Evolutionary conservation across 2,888 invertebrate species (phyloP).

Genomic region (Exocentrus adspersus): DNA sequence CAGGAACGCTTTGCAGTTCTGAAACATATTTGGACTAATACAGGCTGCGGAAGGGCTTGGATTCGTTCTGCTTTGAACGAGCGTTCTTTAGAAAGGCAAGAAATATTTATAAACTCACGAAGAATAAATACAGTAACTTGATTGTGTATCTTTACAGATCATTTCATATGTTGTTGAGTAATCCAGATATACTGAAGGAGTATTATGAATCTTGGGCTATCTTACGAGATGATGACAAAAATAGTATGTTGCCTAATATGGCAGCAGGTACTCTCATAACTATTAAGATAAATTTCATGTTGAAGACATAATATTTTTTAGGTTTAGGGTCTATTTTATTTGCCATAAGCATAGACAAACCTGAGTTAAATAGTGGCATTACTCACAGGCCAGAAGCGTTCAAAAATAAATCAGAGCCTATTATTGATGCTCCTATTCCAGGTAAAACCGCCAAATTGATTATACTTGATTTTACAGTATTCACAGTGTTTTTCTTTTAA

Average conservation of each 20-base stretch:
- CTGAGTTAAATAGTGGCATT: constrained; percentile 75
- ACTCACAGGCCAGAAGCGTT: constrained; percentile 63
- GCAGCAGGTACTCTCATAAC: constrained; percentile 74
- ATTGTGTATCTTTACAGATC: constrained; percentile 64
- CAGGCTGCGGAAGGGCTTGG: constrained; percentile 88
- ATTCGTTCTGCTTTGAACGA: constrained; percentile 91
- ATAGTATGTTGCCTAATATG: constrained; percentile 82
- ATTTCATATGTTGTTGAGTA: constrained; percentile 78
- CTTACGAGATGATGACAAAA: constrained; percentile 81
- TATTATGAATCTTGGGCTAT: constrained; percentile 91
- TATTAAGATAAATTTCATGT: too few relatives aligned
- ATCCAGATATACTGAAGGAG: constrained; percentile 70
- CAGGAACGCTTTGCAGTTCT: constrained; percentile 83
- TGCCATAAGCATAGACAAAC: constrained; percentile 90
- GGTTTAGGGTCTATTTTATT: constrained; percentile 90
- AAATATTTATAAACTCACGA: too few relatives aligned
- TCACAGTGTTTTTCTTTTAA: not conserved
- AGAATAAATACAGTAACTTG: not conserved
- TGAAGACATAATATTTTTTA: too few relatives aligned
- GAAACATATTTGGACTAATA: constrained; percentile 75
- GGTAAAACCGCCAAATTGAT: too few relatives aligned
- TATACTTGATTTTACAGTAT: too few relatives aligned
- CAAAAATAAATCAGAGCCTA: constrained; percentile 69
- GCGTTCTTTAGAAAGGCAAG: constrained; percentile 81
- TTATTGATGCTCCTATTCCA: constrained; percentile 76